Percentiles rank a stretch among this genome's conserved stretches.
These are phyloP conservation scores for Trichogramma dendrolimi DNA, from an alignment of 2,888 invertebrate genomes.

Conservation along the genomic window DNA sequence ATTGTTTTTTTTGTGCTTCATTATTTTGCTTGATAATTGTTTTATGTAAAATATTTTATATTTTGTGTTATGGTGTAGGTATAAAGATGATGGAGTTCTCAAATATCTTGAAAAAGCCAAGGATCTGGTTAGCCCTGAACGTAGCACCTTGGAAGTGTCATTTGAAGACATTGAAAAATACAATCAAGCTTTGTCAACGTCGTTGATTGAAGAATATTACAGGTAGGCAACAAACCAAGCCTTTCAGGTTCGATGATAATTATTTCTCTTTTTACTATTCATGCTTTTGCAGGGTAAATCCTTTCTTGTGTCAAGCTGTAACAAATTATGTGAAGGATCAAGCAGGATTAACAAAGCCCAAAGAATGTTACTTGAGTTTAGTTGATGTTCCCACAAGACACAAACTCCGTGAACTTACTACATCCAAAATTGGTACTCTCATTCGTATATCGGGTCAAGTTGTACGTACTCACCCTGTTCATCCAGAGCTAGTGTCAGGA, in stretches of 20 bases:
- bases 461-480: conserved; percentile 96
- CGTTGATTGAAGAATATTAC: conserved; percentile 93
- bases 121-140: conserved; percentile 80
- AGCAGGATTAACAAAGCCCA: conserved; percentile 66
- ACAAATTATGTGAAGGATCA: conserved; percentile 82
- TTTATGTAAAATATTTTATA: conserved; percentile 3
- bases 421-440: conserved; percentile 81
- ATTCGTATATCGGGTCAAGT: conserved; percentile 93
- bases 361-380: conserved; percentile 91
- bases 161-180: conserved; percentile 92
- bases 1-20: background rate
- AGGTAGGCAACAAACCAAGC: conserved; percentile 50
- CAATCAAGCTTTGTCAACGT: conserved; percentile 87
- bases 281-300: conserved; percentile 68
- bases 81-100: conserved; percentile 79
- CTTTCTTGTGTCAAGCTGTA: conserved; percentile 90
- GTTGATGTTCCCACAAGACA: conserved; percentile 86
- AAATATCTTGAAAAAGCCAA: conserved; percentile 82
- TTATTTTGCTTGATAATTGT: background rate
- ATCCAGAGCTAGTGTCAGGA: conserved; percentile 87
- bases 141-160: conserved; percentile 87
- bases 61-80: conserved; percentile 46
- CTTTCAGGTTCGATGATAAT: background rate
- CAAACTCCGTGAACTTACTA: conserved; percentile 88
- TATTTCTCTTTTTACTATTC: background rate